Evolutionary conservation across 2,113 vertebrate genomes (phyloP).

Genomic region (Tyrannus savana): DNA sequence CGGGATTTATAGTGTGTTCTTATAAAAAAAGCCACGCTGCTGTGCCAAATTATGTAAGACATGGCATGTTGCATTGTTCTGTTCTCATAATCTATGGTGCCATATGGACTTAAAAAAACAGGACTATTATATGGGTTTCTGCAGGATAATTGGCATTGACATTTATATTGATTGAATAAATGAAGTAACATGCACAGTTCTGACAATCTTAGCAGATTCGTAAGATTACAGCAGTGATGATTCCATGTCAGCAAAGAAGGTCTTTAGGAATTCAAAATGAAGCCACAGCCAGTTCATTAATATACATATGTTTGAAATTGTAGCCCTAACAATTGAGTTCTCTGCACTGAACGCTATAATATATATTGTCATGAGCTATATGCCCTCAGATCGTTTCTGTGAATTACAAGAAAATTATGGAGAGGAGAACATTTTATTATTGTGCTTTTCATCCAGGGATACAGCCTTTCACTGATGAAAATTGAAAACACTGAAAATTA

Average conservation of each 20-base stretch:
- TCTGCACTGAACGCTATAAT: conserved; percentile 35
- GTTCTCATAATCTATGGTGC: conserved; percentile 24
- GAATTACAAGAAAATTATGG: conserved; percentile 68
- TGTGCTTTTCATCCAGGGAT: conserved; percentile 50
- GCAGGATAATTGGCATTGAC: conserved; percentile 28
- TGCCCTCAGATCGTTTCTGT: conserved; percentile 55
- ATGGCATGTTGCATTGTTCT: conserved; percentile 24
- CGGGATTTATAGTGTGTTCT: conserved; percentile 13
- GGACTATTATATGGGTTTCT: conserved; percentile 38
- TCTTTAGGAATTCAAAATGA: conserved; percentile 56
- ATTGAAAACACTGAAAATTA: conserved; percentile 67
- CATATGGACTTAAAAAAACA: conserved; percentile 43
- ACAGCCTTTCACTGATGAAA: conserved; percentile 46
- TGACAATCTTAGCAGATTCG: conserved; percentile 43
- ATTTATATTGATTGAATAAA: conserved; percentile 45
- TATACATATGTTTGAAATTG: conserved; percentile 64
- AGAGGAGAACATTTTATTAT: conserved; percentile 59
- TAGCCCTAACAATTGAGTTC: conserved; percentile 45
- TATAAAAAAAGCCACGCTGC: conserved; percentile 18
- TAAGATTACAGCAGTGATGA: conserved; percentile 1
- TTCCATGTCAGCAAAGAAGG: conserved; percentile 52
- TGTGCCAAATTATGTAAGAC: conserved; percentile 42
- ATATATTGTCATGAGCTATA: conserved; percentile 37
- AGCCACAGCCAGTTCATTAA: conserved; percentile 48
- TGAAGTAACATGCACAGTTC: conserved; percentile 18